These are phyloP conservation scores for Acanthornis magna DNA, from an alignment of 2,797 vertebrate genomes.

Conservation along the genomic window DNA sequence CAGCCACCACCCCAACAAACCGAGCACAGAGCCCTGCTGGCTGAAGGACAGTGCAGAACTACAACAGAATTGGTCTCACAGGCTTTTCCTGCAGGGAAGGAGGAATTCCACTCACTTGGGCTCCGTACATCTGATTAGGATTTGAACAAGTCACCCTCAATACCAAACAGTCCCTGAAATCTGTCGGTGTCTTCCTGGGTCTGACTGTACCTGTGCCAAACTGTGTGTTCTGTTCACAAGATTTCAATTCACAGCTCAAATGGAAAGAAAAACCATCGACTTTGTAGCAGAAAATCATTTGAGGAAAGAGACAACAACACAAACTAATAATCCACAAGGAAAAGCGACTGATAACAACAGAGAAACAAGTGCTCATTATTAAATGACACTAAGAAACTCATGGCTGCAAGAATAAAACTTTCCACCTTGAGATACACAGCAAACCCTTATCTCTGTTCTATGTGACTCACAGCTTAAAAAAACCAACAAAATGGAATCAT, in stretches of 20 bases:
- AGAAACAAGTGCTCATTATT: not conserved
- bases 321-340: not conserved
- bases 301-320: not conserved
- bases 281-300: not conserved
- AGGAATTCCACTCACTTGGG: not conserved
- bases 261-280: not conserved
- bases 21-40: not conserved
- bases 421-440: not conserved
- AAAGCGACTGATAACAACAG: not conserved
- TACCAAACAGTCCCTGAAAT: not conserved
- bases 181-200: not conserved
- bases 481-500: not conserved
- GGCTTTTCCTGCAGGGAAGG: not conserved
- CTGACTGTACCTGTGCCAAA: not conserved
- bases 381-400: not conserved
- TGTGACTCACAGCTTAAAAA: not conserved
- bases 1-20: fast-evolving
- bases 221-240: fast-evolving
- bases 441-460: not conserved
- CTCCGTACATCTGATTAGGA: not conserved
- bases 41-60: fast-evolving
- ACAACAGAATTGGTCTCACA: fast-evolving
- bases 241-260: not conserved
- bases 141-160: not conserved
- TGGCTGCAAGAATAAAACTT: not conserved